Conservation (phyloP, 2,888 invertebrate species). For the Harmothoe impar region DNA sequence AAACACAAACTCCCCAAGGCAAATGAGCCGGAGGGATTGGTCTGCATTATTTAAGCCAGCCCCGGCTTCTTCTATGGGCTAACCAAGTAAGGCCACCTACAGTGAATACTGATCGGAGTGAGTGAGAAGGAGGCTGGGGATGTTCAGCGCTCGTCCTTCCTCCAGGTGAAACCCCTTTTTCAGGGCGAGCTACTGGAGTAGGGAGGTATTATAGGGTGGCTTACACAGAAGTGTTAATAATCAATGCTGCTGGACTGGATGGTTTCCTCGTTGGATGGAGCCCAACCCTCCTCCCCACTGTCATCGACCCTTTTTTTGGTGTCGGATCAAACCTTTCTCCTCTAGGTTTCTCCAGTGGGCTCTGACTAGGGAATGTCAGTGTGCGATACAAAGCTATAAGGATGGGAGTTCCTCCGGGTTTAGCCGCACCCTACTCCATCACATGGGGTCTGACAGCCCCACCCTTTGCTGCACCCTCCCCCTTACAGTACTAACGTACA, state of each 20-base stretch:
- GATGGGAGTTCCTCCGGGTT: not conserved
- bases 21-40: not conserved
- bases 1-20: not conserved
- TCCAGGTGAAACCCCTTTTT: not conserved
- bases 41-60: slow-evolving; percentile 16
- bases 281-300: not conserved
- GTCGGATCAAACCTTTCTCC: not conserved
- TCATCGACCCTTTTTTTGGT: not conserved
- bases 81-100: not conserved
- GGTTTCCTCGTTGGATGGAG: not conserved
- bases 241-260: not conserved
- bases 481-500: too few species aligned
- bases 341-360: not conserved
- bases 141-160: not conserved
- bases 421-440: not conserved
- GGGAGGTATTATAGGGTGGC: not conserved
- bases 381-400: not conserved
- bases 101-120: not conserved
- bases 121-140: not conserved
- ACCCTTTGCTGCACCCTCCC: not conserved
- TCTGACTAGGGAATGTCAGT: not conserved
- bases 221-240: not conserved
- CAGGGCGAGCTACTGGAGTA: not conserved
- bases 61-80: not conserved
- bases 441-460: not conserved